phyloP scores from a whole-genome alignment of 2,113 vertebrate species.

The Alaudala cheleensis region DNA sequence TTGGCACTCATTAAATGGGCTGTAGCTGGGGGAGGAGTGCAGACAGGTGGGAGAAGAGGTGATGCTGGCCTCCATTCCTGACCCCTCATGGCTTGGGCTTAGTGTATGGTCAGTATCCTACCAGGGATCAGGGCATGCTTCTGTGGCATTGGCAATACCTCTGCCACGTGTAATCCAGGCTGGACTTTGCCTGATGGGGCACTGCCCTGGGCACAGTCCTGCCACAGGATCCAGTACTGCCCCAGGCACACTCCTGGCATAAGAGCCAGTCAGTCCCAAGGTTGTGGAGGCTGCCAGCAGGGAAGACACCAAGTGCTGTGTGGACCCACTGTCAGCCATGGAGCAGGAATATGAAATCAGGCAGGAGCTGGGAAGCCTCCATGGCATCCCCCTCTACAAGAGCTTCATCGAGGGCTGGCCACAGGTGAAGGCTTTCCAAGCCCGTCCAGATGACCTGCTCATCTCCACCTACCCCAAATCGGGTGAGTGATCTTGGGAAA shows the following conservation, averaged over 20 bases:
- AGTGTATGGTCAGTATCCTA: background rate
- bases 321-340: background rate
- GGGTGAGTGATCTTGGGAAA: background rate
- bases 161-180: fast-evolving
- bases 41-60: background rate
- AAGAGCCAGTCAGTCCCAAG: background rate
- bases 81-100: background rate
- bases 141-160: background rate
- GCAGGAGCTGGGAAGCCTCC: background rate
- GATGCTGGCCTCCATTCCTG: fast-evolving
- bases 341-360: fast-evolving
- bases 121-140: background rate
- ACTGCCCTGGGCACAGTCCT: background rate
- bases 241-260: background rate
- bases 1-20: background rate
- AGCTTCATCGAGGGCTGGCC: constrained; percentile 29
- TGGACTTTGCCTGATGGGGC: background rate
- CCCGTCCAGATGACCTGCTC: constrained; percentile 57
- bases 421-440: constrained; percentile 59
- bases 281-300: background rate
- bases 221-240: background rate
- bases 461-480: constrained; percentile 67
- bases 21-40: background rate
- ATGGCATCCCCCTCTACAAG: constrained; percentile 48
- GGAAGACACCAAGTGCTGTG: background rate